Conservation (phyloP, 2,113 vertebrate genomes). For the Zootoca vivipara region DNA sequence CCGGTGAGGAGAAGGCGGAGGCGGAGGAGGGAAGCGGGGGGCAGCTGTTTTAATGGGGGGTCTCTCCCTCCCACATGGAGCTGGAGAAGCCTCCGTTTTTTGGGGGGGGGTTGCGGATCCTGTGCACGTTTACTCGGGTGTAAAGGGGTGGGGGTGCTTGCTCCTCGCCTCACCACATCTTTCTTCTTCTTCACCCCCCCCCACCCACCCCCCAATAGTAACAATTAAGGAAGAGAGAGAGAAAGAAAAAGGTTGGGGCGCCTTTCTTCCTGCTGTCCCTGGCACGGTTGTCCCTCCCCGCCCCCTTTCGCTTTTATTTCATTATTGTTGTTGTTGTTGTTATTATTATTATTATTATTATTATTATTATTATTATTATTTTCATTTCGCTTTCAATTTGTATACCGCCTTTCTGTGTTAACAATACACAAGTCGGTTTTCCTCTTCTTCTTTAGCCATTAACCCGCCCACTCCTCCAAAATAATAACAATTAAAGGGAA, state of each 20-base stretch:
- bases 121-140: not conserved
- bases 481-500: too few relatives aligned
- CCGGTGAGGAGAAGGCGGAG: conserved; percentile 7
- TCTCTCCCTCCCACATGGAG: not conserved
- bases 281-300: not conserved
- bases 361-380: too few relatives aligned
- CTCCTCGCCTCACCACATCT: not conserved
- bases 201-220: not conserved
- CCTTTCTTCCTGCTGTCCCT: not conserved
- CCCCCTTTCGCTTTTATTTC: not conserved
- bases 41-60: not conserved
- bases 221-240: too few relatives aligned
- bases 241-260: not conserved
- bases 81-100: not conserved
- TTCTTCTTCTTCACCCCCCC: not conserved
- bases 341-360: too few relatives aligned
- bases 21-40: not conserved
- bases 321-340: too few relatives aligned
- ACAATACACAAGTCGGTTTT: not conserved
- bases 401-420: not conserved
- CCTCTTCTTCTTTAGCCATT: not conserved
- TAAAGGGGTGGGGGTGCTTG: not conserved
- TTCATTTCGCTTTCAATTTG: too few relatives aligned
- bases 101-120: not conserved
- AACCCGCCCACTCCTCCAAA: too few relatives aligned